Base-by-base conservation (phyloP, 2,888 invertebrate genomes). In the Sturmia bella region DNA sequence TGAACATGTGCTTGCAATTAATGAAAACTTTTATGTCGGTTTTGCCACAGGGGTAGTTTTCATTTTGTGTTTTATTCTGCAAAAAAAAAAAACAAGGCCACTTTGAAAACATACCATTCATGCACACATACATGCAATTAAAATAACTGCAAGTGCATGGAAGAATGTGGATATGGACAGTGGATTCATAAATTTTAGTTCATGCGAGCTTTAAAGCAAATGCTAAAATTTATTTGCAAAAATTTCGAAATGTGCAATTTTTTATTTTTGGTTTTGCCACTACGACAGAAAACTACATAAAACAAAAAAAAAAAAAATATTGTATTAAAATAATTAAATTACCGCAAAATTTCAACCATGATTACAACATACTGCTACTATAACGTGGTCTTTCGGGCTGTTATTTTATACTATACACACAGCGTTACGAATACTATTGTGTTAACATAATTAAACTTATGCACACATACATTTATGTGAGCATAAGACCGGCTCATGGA, bases 261-360 rank as follows among this genome's bases (percentile, higher is more conserved):
- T 50, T 27, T 39, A 15, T 43, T 32, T 56, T 24, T 37, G 9
- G 45, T 15, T 66, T 41, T 41, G 39, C 21, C 1, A 7, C 12
- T 39, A 27, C 27, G 12, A 9, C 48, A 45, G 4, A 56, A 74
- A 73, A 37, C 45, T 43, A 39, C 12, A 72, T 19, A 68, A 75
- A 70, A n/a, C n/a, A n/a, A n/a, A 69, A 70, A 70, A 66, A 66
- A 75, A 76, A 69, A 74, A 54, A 57, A 54, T 57, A 69, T 78
- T 82, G 41, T 66, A 70, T 82, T 70, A 66, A 82, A 75, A 82
- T 82, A 82, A 78, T 78, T 75, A 82, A 82, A 82, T 82, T 75
- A 78, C 78, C 78, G 59, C 82, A 78, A 78, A 78, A 61, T 82
- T 78, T 57, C 32, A 78, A 72, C 70, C 78, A 78, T 75, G 74